Evolutionary conservation across 2,888 invertebrate species (phyloP).

Genomic region (Phyllotreta striolata): DNA sequence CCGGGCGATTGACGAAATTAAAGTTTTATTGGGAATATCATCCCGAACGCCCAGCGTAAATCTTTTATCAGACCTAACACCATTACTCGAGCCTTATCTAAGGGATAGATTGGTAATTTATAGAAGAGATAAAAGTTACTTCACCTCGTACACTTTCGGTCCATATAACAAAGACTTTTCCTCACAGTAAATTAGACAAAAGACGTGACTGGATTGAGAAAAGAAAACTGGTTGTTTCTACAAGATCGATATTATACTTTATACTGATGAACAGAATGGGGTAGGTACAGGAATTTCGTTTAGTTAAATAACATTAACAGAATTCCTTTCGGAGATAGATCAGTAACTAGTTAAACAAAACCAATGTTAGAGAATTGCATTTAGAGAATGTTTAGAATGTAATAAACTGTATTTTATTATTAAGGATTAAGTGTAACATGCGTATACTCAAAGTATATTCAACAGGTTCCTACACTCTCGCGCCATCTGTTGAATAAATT

Average conservation of each 20-base stretch:
- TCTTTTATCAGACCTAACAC: conserved; percentile 1
- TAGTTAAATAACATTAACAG: too few species aligned
- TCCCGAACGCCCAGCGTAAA: conserved; percentile 1
- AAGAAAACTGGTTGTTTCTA: conserved; percentile 13
- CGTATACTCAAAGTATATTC: too few species aligned
- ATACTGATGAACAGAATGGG: too few species aligned
- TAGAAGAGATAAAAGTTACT: conserved; percentile 22
- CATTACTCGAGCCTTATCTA: conserved; percentile 18
- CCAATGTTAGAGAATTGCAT: too few species aligned
- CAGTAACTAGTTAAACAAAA: too few species aligned
- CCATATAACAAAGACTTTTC: conserved; percentile 24
- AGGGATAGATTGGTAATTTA: conserved; percentile 24
- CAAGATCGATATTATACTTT: conserved; percentile 19
- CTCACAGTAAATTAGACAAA: conserved; percentile 26
- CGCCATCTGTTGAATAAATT: too few species aligned
- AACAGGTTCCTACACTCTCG: too few species aligned
- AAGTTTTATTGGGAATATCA: conserved; percentile 8
- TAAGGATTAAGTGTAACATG: too few species aligned
- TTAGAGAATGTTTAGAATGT: too few species aligned
- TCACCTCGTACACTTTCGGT: conserved; percentile 18
- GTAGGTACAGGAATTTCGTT: too few species aligned
- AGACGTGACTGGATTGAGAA: conserved; percentile 25
- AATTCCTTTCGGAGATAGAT: too few species aligned
- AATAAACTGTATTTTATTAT: too few species aligned
- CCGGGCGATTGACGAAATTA: background rate